These are phyloP conservation scores for Pangasius larnaudii DNA, from an alignment of 2,797 vertebrate species.

Conservation along the genomic window DNA sequence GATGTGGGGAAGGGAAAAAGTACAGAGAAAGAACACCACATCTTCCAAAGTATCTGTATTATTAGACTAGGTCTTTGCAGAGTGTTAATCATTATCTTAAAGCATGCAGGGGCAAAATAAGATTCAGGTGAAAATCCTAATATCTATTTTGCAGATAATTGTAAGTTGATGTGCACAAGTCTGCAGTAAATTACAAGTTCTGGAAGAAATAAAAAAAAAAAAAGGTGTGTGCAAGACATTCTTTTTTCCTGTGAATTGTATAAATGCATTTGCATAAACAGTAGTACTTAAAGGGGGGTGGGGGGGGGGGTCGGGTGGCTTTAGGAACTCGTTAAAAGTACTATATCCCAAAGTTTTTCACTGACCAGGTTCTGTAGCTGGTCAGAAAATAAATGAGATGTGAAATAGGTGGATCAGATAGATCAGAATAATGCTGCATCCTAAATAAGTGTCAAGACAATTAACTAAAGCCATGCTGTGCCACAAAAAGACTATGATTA, in stretches of 20 bases:
- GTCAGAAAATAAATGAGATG: neutral
- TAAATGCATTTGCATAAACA: constrained; percentile 21
- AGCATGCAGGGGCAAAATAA: constrained; percentile 18
- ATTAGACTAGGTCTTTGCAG: constrained; percentile 25
- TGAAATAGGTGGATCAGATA: neutral
- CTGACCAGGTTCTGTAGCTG: neutral
- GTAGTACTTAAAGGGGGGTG: neutral
- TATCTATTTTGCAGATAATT: constrained; percentile 34
- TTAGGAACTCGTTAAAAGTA: neutral
- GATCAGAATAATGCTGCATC: neutral
- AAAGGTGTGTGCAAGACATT: neutral
- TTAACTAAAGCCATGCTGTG: neutral
- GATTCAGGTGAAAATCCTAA: constrained; percentile 12
- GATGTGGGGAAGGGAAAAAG: constrained; percentile 34
- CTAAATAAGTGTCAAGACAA: neutral
- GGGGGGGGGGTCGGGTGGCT: neutral
- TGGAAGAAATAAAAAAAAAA: constrained; percentile 5
- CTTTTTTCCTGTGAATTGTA: constrained; percentile 12
- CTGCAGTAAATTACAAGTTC: constrained; percentile 7
- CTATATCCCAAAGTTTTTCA: neutral
- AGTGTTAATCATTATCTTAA: constrained; percentile 14
- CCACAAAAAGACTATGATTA: neutral
- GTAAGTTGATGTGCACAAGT: constrained; percentile 5
- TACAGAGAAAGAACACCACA: constrained; percentile 24
- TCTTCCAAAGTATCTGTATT: constrained; percentile 23